These are phyloP conservation scores for Nebria salina DNA, from an alignment of 2,888 invertebrate species.

Conservation along the genomic window DNA sequence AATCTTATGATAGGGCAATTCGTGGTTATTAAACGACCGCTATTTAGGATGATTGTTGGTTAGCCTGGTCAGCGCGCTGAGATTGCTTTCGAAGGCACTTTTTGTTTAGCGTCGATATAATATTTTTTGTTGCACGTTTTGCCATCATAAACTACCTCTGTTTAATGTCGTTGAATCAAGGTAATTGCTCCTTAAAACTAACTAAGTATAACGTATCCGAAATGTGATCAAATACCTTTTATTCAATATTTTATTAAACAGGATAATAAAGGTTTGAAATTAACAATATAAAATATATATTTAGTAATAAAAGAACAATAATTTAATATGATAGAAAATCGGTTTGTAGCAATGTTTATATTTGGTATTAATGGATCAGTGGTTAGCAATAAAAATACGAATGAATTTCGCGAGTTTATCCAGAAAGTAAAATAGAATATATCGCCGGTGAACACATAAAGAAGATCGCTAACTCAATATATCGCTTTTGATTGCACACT, in stretches of 20 bases:
- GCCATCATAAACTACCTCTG: background rate
- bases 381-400: background rate
- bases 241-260: too few species aligned
- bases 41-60: conserved; percentile 37
- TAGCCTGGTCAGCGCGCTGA: background rate
- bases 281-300: too few species aligned
- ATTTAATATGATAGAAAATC: background rate
- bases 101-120: background rate
- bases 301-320: too few species aligned
- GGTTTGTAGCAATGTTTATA: background rate
- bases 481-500: conserved; percentile 42
- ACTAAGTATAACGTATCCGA: background rate
- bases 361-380: background rate
- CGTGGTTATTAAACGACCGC: conserved; percentile 42
- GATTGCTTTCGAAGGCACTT: background rate
- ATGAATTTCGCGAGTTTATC: background rate
- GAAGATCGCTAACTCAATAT: conserved; percentile 28
- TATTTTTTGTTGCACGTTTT: background rate
- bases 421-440: background rate
- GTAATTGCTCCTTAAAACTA: background rate
- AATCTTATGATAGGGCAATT: conserved; percentile 40
- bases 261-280: too few species aligned
- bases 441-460: background rate
- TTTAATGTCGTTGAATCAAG: background rate
- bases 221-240: background rate